A percentile compares a stretch with the other conserved stretches of the same genome.
Conservation (phyloP, 2,888 invertebrate genomes). For the Cosmia pyralina region DNA sequence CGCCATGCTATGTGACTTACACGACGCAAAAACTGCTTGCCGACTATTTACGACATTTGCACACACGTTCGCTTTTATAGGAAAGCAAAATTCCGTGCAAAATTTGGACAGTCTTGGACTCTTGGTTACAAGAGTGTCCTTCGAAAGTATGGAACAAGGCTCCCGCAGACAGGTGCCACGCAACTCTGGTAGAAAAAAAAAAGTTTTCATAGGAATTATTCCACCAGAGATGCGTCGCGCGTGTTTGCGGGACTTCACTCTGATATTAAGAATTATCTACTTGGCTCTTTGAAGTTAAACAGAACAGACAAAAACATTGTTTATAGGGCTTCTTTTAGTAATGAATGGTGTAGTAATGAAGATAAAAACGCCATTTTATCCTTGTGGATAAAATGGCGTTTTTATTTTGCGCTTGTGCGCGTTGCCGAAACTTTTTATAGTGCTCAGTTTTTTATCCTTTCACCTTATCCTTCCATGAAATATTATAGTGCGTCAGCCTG, state of each 20-base stretch:
- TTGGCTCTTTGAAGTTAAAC: neutral
- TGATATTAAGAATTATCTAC: no score
- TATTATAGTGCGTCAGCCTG: slow-evolving; percentile 3
- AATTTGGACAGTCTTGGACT: neutral
- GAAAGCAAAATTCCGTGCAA: slow-evolving; percentile 13
- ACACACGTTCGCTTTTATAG: slow-evolving; percentile 24
- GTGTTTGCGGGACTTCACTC: no score
- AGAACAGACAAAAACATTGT: neutral
- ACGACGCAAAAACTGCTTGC: slow-evolving; percentile 35
- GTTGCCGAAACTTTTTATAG: slow-evolving; percentile 18
- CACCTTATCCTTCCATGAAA: neutral
- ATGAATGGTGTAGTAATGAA: neutral
- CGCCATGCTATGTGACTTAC: slow-evolving; percentile 52
- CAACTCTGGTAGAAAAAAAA: no score
- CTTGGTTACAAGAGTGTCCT: neutral
- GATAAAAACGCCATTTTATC: slow-evolving; percentile 13
- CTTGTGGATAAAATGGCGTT: no score
- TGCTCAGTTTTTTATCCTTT: slow-evolving; percentile 11
- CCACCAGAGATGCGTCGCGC: no score
- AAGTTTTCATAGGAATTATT: no score
- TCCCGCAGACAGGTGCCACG: no score
- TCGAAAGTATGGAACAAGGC: neutral
- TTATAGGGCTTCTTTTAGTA: neutral
- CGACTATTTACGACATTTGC: slow-evolving; percentile 38
- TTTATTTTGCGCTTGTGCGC: no score